Percentiles rank a stretch among this genome's conserved stretches.
These are phyloP conservation scores for Pachyrhynchus sulphureomaculatus DNA, from an alignment of 1,140 invertebrate species.

Conservation along the genomic window DNA sequence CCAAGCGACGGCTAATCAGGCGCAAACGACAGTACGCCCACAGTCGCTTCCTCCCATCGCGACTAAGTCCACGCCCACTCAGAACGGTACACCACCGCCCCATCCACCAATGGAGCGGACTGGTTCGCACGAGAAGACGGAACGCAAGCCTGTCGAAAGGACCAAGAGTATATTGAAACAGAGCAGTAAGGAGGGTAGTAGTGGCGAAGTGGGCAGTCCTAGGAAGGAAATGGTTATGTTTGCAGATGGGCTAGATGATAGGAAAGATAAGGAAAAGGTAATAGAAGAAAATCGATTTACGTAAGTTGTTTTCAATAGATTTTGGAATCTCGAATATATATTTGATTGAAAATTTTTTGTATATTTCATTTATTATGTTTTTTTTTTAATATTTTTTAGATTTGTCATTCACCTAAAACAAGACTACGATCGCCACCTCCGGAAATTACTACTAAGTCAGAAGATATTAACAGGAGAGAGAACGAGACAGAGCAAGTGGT, in stretches of 20 bases:
- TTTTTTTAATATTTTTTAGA: conserved; percentile 8
- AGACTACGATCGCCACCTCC: conserved; percentile 8
- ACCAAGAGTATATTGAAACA: conserved; percentile 50
- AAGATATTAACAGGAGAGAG: conserved; percentile 22
- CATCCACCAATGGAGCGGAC: background rate
- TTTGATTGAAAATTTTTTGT: too few relatives aligned
- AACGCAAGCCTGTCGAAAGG: conserved; percentile 39
- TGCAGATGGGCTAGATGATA: conserved; percentile 35
- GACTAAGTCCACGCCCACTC: conserved; percentile 4
- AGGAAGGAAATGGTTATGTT: conserved; percentile 47
- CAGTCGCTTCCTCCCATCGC: conserved; percentile 27
- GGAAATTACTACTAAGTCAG: background rate
- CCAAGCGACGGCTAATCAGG: conserved; percentile 9
- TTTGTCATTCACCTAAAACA: conserved; percentile 13
- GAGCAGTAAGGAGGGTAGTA: conserved; percentile 44
- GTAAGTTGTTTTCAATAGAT: too few relatives aligned
- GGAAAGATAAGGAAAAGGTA: conserved; percentile 17
- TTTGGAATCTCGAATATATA: background rate
- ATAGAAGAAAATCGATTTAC: background rate
- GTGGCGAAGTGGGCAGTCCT: conserved; percentile 41
- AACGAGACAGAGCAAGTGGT: conserved; percentile 32
- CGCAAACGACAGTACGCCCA: conserved; percentile 6
- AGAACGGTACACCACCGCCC: conserved; percentile 14
- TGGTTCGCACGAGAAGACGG: conserved; percentile 3
- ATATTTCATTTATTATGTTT: too few relatives aligned